phyloP scores from a whole-genome alignment of 2,797 vertebrate genomes.

The Lagothrix lagotricha region DNA sequence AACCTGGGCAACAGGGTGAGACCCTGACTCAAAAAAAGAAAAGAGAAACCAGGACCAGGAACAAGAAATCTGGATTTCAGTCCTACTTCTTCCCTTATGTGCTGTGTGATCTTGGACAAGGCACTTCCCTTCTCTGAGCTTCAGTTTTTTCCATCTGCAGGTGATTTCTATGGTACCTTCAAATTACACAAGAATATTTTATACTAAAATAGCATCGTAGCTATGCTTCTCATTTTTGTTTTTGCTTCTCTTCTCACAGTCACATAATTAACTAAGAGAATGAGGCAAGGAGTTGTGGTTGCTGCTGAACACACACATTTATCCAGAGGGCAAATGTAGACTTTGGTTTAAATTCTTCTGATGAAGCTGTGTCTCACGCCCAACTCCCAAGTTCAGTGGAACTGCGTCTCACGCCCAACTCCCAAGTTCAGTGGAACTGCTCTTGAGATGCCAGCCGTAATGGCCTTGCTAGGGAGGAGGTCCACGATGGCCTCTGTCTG shows the following conservation, averaged over 20 bases:
- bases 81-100: background rate
- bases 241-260: conserved; percentile 7
- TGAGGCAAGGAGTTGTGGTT: background rate
- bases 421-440: background rate
- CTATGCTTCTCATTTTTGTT: background rate
- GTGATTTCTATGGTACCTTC: background rate
- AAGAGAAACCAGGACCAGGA: background rate
- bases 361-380: background rate
- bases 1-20: background rate
- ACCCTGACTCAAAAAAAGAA: background rate
- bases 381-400: background rate
- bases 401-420: background rate
- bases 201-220: background rate
- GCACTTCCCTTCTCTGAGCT: background rate
- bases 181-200: background rate
- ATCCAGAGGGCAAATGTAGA: background rate
- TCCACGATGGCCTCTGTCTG: background rate
- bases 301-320: background rate
- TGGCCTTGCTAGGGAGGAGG: background rate
- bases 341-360: background rate
- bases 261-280: background rate
- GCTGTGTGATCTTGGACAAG: background rate
- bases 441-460: fast-evolving
- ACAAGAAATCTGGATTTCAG: background rate
- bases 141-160: background rate